A percentile compares a stretch with the other conserved stretches of the same genome.
These are phyloP conservation scores for Oscheius sp. DNA, from an alignment of 2,888 invertebrate genomes.

Conservation along the genomic window DNA sequence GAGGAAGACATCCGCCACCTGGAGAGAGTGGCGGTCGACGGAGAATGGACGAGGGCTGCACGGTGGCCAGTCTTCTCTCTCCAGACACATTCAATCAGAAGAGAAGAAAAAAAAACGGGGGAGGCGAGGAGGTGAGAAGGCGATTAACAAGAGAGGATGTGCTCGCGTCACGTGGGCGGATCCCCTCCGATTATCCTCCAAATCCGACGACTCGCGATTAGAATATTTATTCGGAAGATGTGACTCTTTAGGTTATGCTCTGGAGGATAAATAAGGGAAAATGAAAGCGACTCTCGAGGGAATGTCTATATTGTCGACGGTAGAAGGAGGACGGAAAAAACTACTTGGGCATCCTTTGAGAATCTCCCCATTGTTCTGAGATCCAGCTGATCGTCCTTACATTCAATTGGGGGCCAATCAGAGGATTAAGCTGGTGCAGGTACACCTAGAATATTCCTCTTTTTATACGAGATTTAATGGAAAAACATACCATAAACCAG, in stretches of 20 bases:
- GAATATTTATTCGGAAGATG: constrained; percentile 6
- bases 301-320: neutral
- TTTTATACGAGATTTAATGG: constrained; percentile 12
- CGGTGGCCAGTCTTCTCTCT: neutral
- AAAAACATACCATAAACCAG: constrained; percentile 74
- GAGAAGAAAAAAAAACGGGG: neutral
- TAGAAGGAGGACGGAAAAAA: neutral
- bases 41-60: constrained; percentile 15
- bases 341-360: constrained; percentile 6
- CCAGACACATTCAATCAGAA: constrained; percentile 13
- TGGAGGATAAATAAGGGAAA: neutral
- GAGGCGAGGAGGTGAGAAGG: constrained; percentile 16
- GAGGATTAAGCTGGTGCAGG: constrained; percentile 76
- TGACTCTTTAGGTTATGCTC: neutral
- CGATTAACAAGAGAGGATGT: constrained; percentile 15
- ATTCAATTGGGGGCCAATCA: constrained; percentile 75
- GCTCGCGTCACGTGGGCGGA: neutral
- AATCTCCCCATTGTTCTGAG: constrained; percentile 67
- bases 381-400: constrained; percentile 72
- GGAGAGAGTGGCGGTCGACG: constrained; percentile 2
- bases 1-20: neutral
- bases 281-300: constrained; percentile 3
- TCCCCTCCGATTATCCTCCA: too few species aligned
- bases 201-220: neutral
- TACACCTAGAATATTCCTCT: constrained; percentile 70